Evolutionary conservation across 2,797 vertebrate genomes (phyloP).

Genomic region (Chrosomus eos): DNA sequence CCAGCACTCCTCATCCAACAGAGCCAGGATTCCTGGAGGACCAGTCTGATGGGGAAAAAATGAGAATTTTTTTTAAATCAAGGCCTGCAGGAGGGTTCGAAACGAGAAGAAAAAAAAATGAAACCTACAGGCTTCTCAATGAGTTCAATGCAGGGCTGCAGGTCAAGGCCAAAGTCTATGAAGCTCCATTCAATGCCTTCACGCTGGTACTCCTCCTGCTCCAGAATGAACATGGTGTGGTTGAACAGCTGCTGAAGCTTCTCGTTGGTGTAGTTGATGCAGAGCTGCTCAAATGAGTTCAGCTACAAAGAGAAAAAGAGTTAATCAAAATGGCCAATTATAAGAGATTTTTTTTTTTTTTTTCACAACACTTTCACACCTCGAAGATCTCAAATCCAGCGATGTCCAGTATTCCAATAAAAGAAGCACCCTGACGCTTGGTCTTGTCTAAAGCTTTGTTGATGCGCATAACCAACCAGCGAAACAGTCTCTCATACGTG

Average conservation of each 20-base stretch:
- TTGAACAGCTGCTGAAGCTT: slow-evolving; percentile 96
- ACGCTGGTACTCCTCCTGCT: slow-evolving; percentile 93
- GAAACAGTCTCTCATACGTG: slow-evolving; percentile 87
- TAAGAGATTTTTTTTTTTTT: neutral
- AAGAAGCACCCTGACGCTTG: slow-evolving; percentile 88
- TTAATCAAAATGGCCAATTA: neutral
- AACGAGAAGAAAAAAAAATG: neutral
- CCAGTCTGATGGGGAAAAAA: slow-evolving; percentile 71
- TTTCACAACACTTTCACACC: slow-evolving; percentile 64
- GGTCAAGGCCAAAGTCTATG: slow-evolving; percentile 89
- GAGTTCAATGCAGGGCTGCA: slow-evolving; percentile 80
- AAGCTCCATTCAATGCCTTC: slow-evolving; percentile 97
- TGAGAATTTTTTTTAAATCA: neutral
- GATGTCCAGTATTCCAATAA: slow-evolving; percentile 89
- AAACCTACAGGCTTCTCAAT: slow-evolving; percentile 57
- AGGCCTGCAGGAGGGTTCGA: neutral
- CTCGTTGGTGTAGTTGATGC: slow-evolving; percentile 96
- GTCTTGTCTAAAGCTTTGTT: slow-evolving; percentile 91
- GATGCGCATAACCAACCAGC: slow-evolving; percentile 88
- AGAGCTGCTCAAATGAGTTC: slow-evolving; percentile 94
- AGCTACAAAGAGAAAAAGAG: slow-evolving; percentile 29
- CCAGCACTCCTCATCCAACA: slow-evolving; percentile 90
- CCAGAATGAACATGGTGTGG: slow-evolving; percentile 95
- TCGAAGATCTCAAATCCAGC: slow-evolving; percentile 91
- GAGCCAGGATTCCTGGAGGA: slow-evolving; percentile 84